phyloP scores from a whole-genome alignment of 1,140 invertebrate genomes.

The Drosophila nigromelanica region DNA sequence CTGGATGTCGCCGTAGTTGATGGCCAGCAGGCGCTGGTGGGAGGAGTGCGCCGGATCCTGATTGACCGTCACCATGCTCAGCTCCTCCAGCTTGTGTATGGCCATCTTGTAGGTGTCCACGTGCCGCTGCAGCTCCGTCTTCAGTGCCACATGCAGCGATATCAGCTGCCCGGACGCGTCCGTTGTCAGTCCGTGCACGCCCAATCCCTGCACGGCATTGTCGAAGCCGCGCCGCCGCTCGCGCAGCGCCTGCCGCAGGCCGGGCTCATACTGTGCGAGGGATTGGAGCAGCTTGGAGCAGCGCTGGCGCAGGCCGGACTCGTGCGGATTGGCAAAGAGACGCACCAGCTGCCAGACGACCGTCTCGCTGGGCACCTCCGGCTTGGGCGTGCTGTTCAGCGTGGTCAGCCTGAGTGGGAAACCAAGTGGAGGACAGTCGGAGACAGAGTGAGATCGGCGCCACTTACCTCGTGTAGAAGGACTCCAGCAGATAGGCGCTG shows the following conservation, averaged over 20 bases:
- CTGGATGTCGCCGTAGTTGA: slow-evolving; percentile 92
- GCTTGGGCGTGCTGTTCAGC: slow-evolving; percentile 86
- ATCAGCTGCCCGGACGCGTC: slow-evolving; percentile 86
- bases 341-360: slow-evolving; percentile 92
- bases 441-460: neutral
- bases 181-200: slow-evolving; percentile 93
- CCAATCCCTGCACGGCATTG: slow-evolving; percentile 92
- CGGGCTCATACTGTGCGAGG: slow-evolving; percentile 86
- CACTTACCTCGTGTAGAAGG: slow-evolving; percentile 90
- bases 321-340: slow-evolving; percentile 89
- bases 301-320: slow-evolving; percentile 86
- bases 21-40: slow-evolving; percentile 93
- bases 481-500: slow-evolving; percentile 93
- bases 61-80: slow-evolving; percentile 88
- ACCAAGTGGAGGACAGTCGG: neutral
- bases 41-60: slow-evolving; percentile 94
- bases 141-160: slow-evolving; percentile 89
- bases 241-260: slow-evolving; percentile 86
- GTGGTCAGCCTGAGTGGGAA: slow-evolving; percentile 84
- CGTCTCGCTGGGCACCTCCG: slow-evolving; percentile 89
- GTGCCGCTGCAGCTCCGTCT: slow-evolving; percentile 92
- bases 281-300: slow-evolving; percentile 85
- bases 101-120: slow-evolving; percentile 94
- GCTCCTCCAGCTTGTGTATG: slow-evolving; percentile 93
- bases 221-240: slow-evolving; percentile 90